A percentile compares a stretch with the other conserved stretches of the same genome.
phyloP scores from a whole-genome alignment of 2,113 vertebrate species.

The Bucco capensis region DNA sequence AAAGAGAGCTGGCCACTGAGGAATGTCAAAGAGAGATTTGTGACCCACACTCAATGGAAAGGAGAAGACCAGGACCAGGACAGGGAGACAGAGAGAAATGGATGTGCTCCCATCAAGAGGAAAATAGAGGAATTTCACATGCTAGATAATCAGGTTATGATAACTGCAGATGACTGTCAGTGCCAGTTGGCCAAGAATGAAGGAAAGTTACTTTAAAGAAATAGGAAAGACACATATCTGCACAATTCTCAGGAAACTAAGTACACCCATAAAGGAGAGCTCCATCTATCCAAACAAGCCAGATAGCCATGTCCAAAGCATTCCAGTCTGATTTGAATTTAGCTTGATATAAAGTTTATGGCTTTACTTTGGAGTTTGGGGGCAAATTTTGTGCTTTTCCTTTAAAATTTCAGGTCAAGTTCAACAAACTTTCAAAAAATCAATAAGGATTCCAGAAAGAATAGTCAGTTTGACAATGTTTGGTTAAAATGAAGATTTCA shows the following conservation, averaged over 20 bases:
- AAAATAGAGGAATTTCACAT: background rate
- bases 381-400: background rate
- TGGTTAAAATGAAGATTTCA: background rate
- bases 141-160: no score
- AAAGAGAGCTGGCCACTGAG: background rate
- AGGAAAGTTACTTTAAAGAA: background rate
- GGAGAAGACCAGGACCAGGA: background rate
- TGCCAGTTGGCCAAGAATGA: background rate
- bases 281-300: background rate
- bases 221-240: background rate
- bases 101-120: background rate
- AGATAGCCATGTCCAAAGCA: background rate
- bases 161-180: background rate
- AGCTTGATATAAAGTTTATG: background rate
- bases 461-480: background rate
- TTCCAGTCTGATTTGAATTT: background rate
- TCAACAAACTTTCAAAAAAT: background rate
- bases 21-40: background rate
- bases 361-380: background rate
- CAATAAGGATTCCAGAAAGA: background rate
- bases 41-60: background rate
- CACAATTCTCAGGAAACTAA: background rate
- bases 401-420: background rate
- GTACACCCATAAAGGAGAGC: background rate
- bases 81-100: background rate